Conservation (phyloP, 1,140 invertebrate genomes). For the Eumaeus atala region DNA sequence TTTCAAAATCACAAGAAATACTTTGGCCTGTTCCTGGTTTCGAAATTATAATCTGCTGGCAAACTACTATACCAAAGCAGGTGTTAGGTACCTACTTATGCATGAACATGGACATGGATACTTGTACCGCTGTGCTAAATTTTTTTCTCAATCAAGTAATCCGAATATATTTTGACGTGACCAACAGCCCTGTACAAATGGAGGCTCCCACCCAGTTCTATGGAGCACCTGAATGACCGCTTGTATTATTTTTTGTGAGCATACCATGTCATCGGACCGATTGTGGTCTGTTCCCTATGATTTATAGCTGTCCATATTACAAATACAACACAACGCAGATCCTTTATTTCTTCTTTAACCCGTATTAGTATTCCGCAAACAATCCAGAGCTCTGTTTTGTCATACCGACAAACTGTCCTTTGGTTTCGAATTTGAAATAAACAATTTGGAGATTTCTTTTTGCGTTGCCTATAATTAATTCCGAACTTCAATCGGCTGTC, state of each 20-base stretch:
- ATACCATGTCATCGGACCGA: conserved; percentile 71
- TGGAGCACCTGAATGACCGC: conserved; percentile 64
- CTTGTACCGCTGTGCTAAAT: too few species aligned
- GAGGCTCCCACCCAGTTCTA: conserved; percentile 64
- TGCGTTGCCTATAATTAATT: conserved; percentile 55
- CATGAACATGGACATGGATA: too few species aligned
- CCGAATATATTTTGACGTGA: neutral
- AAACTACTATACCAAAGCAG: too few species aligned
- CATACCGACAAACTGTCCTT: conserved; percentile 71
- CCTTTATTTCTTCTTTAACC: conserved; percentile 72
- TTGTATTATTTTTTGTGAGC: conserved; percentile 69
- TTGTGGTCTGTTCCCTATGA: conserved; percentile 70
- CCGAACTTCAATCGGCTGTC: conserved; percentile 52
- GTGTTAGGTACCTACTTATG: too few species aligned
- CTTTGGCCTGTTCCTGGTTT: too few species aligned
- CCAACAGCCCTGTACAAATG: conserved; percentile 42
- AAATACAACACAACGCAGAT: conserved; percentile 67
- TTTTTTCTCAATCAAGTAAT: neutral
- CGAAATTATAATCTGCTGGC: too few species aligned
- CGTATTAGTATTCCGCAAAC: conserved; percentile 71
- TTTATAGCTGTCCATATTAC: conserved; percentile 70
- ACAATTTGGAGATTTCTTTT: conserved; percentile 53
- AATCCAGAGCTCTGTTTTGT: conserved; percentile 66
- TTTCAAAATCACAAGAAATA: too few species aligned
- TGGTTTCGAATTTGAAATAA: conserved; percentile 69